Percentiles rank a stretch among this genome's conserved stretches.
phyloP scores from a whole-genome alignment of 2,888 invertebrate species.

The Ganaspis brasiliensis region DNA sequence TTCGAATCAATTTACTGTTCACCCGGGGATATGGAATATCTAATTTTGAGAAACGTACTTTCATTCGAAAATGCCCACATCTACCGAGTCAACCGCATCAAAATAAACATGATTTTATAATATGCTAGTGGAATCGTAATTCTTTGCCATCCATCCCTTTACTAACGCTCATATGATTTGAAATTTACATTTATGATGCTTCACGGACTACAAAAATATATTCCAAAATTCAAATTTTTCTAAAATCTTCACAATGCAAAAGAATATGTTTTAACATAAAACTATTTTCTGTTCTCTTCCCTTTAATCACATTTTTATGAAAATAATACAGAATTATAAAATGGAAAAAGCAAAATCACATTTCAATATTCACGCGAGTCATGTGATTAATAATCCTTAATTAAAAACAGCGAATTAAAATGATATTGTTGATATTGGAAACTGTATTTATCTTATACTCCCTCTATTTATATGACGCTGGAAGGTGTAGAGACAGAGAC shows the following conservation, averaged over 20 bases:
- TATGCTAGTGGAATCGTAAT: constrained; percentile 32
- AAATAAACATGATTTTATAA: constrained; percentile 41
- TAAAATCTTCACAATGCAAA: too few species aligned
- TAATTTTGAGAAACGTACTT: constrained; percentile 40
- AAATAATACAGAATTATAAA: neutral
- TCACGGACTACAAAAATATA: neutral
- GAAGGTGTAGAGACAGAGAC: neutral
- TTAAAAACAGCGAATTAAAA: neutral
- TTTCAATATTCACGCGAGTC: neutral
- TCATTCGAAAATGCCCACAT: constrained; percentile 28
- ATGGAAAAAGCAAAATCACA: neutral
- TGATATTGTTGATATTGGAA: neutral
- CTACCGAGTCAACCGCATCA: constrained; percentile 35
- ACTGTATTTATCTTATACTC: constrained; percentile 2
- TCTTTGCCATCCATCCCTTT: constrained; percentile 18
- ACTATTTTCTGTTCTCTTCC: too few species aligned
- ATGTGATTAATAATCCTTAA: neutral
- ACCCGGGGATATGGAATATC: constrained; percentile 26
- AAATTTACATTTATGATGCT: constrained; percentile 14
- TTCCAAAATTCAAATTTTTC: too few species aligned
- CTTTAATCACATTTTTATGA: too few species aligned
- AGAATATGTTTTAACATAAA: too few species aligned
- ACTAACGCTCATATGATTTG: constrained; percentile 1
- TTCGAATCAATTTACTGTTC: constrained; percentile 31
- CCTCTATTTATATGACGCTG: neutral